Percentiles rank a stretch among this genome's conserved stretches.
Evolutionary conservation across 2,113 vertebrate species (phyloP).

Genomic region (Cyprinodon brontotheroides): DNA sequence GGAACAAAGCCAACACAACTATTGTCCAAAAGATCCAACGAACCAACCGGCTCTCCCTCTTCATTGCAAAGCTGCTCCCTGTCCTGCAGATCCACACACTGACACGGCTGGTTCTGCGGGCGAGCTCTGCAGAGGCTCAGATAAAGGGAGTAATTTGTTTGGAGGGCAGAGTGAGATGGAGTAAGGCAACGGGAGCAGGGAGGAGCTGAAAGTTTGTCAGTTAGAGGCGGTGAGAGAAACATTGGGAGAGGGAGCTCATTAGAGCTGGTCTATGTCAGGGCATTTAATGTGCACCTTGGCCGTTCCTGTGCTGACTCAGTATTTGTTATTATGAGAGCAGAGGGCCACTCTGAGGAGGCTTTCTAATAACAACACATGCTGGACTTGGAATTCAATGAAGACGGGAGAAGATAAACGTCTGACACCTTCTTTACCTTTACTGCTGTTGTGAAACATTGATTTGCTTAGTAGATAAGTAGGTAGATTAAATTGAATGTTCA

Average conservation of each 20-base stretch:
- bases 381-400: neutral
- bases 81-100: neutral
- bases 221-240: slow-evolving; percentile 13
- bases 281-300: slow-evolving; percentile 28
- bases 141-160: slow-evolving; percentile 55
- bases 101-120: neutral
- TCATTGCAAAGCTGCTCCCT: slow-evolving; percentile 49
- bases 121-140: slow-evolving; percentile 22
- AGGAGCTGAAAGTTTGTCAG: slow-evolving; percentile 8
- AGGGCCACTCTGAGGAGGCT: neutral
- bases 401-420: neutral
- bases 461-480: neutral
- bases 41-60: slow-evolving; percentile 46
- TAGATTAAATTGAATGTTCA: too few species aligned
- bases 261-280: slow-evolving; percentile 8
- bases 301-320: slow-evolving; percentile 40
- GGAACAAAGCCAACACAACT: slow-evolving; percentile 68
- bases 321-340: slow-evolving; percentile 1
- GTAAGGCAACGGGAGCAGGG: slow-evolving; percentile 13
- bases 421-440: neutral
- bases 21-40: slow-evolving; percentile 54
- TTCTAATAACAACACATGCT: neutral
- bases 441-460: neutral
- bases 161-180: slow-evolving; percentile 20
- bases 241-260: slow-evolving; percentile 31